Evolutionary conservation across 2,888 invertebrate genomes (phyloP).

Genomic region (Heteromyza rotundicornis): DNA sequence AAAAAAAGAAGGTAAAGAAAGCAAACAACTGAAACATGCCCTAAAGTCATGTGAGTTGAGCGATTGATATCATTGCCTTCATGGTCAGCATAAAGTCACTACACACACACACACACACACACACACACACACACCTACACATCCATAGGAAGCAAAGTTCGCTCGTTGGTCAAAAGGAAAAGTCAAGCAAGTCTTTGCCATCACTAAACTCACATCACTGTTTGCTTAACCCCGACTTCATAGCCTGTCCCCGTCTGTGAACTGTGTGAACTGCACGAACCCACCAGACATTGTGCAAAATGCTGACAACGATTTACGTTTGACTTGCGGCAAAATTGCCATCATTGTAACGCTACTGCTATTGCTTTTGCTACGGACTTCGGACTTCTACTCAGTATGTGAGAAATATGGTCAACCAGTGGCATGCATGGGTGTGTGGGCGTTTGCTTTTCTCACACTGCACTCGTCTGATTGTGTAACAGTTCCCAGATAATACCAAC

Average conservation of each 20-base stretch:
- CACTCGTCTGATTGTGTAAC: not conserved
- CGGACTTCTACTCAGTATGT: not conserved
- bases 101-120: too few species aligned
- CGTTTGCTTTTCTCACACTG: not conserved
- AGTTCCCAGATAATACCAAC: not conserved
- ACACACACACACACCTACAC: too few species aligned
- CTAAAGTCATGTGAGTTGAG: not conserved
- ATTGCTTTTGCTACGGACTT: not conserved
- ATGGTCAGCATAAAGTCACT: not conserved
- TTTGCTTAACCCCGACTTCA: not conserved
- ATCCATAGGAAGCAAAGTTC: too few species aligned
- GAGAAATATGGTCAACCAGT: not conserved
- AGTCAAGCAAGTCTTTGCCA: too few species aligned
- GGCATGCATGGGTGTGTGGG: not conserved
- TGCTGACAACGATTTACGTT: constrained; percentile 12
- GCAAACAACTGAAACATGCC: not conserved
- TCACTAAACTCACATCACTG: not conserved
- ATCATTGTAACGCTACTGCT: too few species aligned
- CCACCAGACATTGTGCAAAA: not conserved
- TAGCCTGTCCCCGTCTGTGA: not conserved
- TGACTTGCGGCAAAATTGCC: constrained; percentile 1
- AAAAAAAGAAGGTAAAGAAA: not conserved
- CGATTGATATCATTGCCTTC: not conserved
- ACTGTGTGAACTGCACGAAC: not conserved
- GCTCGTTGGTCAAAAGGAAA: too few species aligned